Base-by-base conservation (phyloP, 2,113 vertebrate species). In the Hiodon alosoides region DNA sequence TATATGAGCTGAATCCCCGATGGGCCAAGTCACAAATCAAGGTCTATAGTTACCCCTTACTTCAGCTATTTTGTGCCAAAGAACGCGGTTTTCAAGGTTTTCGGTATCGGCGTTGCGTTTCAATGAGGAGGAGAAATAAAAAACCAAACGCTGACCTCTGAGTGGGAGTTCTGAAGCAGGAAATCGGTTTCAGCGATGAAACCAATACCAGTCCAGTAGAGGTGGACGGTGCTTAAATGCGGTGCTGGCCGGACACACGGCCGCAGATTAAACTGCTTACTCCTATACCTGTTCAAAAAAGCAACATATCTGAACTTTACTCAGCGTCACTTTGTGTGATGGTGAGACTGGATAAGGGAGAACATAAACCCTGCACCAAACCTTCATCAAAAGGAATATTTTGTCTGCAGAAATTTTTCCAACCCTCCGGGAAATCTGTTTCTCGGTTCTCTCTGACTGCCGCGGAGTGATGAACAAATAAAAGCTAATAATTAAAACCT, bases 81-180 rank as follows among this genome's bases (percentile, higher is more conserved):
- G 64, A 17, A 48, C n/a, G 64, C 10, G 13, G 0, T n/a, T 47
- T 66, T 66, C 64, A 66, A 66, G 64, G 64, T 48, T 48, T 17
- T 48, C 17, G 10, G 31, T 47, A 47, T 66, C 64, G 47, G 31
- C 17, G 46, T 31, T 65, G 17, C 14, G 4, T 10, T 11, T 46
- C 7, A 17, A 66, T 11, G 31, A 11, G 48, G 48, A 66, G 64
- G 64, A 11, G 64, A 66, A 13, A 66, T 0, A 3, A 16, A 17
- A 31, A 66, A 66, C 46, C 64, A 48, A 48, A 47, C 31, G 46
- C 46, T 4, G 16, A 11, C 64, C 64, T 17, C 64, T 7, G 64
- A 66, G 64, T 66, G 64, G 64, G 64, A 6, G 64, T 64, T 31
- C 13, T 64, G n/a, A 47, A 48, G 64, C 64, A 66, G 8, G 64